phyloP scores from a whole-genome alignment of 2,888 invertebrate species.

The Cephus rjabovi region DNA sequence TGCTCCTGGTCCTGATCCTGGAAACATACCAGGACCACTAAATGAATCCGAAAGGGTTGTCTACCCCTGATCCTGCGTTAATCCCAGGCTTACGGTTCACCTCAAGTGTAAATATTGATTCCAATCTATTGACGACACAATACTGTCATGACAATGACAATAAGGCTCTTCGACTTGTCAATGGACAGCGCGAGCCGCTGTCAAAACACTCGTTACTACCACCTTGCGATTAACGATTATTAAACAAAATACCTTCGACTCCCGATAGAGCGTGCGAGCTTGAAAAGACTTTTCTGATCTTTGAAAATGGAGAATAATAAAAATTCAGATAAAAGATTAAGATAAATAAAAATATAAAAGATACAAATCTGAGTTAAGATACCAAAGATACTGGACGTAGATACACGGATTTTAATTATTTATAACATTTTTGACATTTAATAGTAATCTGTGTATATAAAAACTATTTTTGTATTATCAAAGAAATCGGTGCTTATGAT shows the following conservation, averaged over 20 bases:
- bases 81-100: slow-evolving; percentile 53
- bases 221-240: slow-evolving; percentile 21
- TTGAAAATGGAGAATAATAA: not conserved
- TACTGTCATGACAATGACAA: slow-evolving; percentile 31
- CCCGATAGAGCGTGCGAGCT: not conserved
- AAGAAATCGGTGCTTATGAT: not conserved
- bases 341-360: not conserved
- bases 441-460: not conserved
- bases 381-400: not conserved
- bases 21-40: slow-evolving; percentile 22
- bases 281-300: not conserved
- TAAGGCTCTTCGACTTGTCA: slow-evolving; percentile 32
- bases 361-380: not conserved
- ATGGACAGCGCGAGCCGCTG: slow-evolving; percentile 46
- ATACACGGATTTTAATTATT: not conserved
- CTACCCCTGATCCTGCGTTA: slow-evolving; percentile 46
- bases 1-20: slow-evolving; percentile 7
- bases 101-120: slow-evolving; percentile 63
- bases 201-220: slow-evolving; percentile 57
- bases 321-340: not conserved
- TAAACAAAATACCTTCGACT: not conserved
- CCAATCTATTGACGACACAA: slow-evolving; percentile 55
- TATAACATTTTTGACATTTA: not conserved
- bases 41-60: slow-evolving; percentile 50
- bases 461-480: not conserved